phyloP scores from a whole-genome alignment of 1,140 invertebrate species.

The Microplitis mediator region DNA sequence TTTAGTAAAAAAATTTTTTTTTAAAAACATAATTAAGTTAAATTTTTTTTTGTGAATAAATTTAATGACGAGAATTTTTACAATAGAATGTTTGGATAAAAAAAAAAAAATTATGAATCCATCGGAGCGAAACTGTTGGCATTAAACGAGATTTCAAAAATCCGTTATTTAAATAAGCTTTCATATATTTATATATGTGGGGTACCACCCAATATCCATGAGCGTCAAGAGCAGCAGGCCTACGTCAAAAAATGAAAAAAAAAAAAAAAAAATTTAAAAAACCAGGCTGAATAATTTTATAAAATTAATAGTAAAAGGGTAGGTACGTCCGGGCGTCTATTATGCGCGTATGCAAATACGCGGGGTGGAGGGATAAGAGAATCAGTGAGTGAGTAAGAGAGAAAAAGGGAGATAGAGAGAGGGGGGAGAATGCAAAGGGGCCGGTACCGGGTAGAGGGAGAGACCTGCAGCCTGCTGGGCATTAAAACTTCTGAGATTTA shows the following conservation, averaged over 20 bases:
- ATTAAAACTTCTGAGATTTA: conserved; percentile 63
- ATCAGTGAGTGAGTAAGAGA: neutral
- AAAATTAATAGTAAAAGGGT: conserved; percentile 64
- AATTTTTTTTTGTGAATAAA: too few species aligned
- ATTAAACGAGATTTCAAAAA: conserved; percentile 62
- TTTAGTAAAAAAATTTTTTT: too few species aligned
- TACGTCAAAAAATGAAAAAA: conserved; percentile 31
- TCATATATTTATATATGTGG: neutral
- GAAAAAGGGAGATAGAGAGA: conserved; percentile 7
- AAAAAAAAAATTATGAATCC: conserved; percentile 1
- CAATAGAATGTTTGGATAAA: neutral
- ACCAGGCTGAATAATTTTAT: conserved; percentile 59
- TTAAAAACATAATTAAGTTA: too few species aligned
- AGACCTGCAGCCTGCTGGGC: conserved; percentile 48
- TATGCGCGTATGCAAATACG: conserved; percentile 62
- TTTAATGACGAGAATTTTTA: neutral
- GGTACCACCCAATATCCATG: neutral
- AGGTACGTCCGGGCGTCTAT: conserved; percentile 50
- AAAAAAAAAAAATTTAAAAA: conserved; percentile 23
- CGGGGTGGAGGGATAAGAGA: conserved; percentile 25
- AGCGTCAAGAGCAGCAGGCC: conserved; percentile 26
- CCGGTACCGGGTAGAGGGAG: conserved; percentile 11
- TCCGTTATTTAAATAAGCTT: conserved; percentile 62
- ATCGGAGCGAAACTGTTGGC: neutral
- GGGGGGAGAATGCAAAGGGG: conserved; percentile 8